A percentile compares a stretch with the other conserved stretches of the same genome.
phyloP scores from a whole-genome alignment of 2,797 vertebrate genomes.

The Myioborus miniatus region DNA sequence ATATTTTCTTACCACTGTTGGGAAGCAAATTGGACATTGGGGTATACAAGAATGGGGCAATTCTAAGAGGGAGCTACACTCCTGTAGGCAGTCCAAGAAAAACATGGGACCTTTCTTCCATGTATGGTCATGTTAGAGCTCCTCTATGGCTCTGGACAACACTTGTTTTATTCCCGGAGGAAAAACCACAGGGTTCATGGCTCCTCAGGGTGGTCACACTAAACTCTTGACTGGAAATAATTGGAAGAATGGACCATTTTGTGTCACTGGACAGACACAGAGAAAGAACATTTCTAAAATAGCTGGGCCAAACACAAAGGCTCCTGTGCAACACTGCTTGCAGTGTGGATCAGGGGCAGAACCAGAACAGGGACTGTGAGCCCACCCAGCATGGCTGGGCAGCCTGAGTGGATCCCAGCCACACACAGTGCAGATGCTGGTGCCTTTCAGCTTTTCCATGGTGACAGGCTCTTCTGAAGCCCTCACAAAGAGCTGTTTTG shows the following conservation, averaged over 20 bases:
- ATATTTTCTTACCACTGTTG: not conserved
- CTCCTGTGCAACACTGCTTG: not conserved
- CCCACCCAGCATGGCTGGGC: not conserved
- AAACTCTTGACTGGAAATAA: not conserved
- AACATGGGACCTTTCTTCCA: not conserved
- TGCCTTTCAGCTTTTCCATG: not conserved
- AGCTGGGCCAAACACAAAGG: not conserved
- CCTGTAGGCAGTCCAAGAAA: not conserved
- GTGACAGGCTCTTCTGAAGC: conserved; percentile 13
- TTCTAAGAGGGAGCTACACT: not conserved
- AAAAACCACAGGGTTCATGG: not conserved
- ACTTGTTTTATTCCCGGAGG: not conserved
- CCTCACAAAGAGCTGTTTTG: not conserved
- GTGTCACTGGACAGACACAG: not conserved
- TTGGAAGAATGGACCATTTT: not conserved
- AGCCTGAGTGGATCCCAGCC: not conserved
- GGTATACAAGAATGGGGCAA: not conserved
- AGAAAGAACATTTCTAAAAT: not conserved
- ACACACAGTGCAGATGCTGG: not conserved
- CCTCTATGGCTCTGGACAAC: not conserved
- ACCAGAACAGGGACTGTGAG: not conserved
- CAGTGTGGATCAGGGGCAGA: not conserved
- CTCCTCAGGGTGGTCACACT: not conserved
- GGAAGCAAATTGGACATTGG: not conserved
- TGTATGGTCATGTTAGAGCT: not conserved